A percentile compares a stretch with the other conserved stretches of the same genome.
Conservation (phyloP, 2,113 vertebrate species). For the Sander vitreus region DNA sequence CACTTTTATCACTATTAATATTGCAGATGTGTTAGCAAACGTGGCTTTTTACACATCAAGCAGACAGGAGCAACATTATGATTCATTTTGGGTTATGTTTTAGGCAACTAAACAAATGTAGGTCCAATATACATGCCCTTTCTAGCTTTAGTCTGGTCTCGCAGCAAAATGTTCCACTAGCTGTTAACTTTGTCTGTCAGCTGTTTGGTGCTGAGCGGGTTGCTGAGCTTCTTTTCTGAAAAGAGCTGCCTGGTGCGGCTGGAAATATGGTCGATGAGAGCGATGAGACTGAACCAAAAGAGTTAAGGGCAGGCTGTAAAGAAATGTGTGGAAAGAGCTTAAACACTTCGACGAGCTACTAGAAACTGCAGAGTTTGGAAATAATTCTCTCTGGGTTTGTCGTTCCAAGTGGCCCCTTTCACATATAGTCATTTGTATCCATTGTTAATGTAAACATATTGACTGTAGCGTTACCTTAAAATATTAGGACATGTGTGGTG, state of each 20-base stretch:
- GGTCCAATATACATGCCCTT: neutral
- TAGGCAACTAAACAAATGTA: neutral
- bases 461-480: neutral
- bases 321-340: neutral
- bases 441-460: neutral
- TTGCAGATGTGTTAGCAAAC: neutral
- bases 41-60: neutral
- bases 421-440: neutral
- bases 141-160: neutral
- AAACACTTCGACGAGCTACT: neutral
- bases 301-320: neutral
- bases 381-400: neutral
- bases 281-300: neutral
- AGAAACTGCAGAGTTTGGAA: neutral
- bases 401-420: neutral
- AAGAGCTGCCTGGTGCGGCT: neutral
- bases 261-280: too few species aligned
- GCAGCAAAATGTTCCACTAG: neutral
- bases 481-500: neutral
- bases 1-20: neutral
- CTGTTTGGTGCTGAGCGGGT: neutral
- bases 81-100: neutral
- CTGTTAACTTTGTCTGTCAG: neutral
- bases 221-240: neutral
- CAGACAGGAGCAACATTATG: too few species aligned